Conservation (phyloP, 2,888 invertebrate species). For the Argyresthia albistria region DNA sequence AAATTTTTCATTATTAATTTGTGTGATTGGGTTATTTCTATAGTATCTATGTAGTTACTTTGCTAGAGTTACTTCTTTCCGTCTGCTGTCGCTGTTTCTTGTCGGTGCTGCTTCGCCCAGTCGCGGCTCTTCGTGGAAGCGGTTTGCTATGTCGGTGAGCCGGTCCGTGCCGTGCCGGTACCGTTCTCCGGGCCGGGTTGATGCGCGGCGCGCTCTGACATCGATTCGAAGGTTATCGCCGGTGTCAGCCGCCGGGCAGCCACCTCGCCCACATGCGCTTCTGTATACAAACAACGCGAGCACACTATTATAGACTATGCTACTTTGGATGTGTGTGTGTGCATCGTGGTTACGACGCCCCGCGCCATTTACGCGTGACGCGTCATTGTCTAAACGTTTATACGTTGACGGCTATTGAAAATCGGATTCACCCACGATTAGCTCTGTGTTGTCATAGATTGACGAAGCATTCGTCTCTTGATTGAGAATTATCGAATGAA, state of each 20-base stretch:
- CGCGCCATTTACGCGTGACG: neutral
- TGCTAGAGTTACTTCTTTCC: too few relatives aligned
- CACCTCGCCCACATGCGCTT: slow-evolving; percentile 56
- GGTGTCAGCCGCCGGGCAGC: slow-evolving; percentile 63
- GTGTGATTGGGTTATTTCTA: too few relatives aligned
- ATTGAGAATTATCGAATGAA: too few relatives aligned
- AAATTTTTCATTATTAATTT: too few relatives aligned
- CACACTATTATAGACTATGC: neutral
- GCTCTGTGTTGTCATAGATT: too few relatives aligned
- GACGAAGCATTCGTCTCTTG: too few relatives aligned
- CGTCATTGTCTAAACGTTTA: neutral
- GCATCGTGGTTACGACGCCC: neutral
- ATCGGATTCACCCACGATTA: too few relatives aligned
- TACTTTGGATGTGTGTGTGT: neutral
- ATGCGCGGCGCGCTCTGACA: slow-evolving; percentile 51
- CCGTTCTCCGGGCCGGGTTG: slow-evolving; percentile 34
- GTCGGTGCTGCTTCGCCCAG: neutral
- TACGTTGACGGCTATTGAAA: too few relatives aligned
- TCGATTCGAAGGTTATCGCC: slow-evolving; percentile 63
- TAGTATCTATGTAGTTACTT: too few relatives aligned
- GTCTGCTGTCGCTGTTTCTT: too few relatives aligned
- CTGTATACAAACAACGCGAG: slow-evolving; percentile 57
- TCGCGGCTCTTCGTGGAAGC: neutral
- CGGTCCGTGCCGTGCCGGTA: slow-evolving; percentile 14
- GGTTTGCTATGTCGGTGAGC: neutral